Percentiles rank a stretch among this genome's conserved stretches.
phyloP scores from a whole-genome alignment of 2,113 vertebrate species.

The Chaetorhynchus papuensis region DNA sequence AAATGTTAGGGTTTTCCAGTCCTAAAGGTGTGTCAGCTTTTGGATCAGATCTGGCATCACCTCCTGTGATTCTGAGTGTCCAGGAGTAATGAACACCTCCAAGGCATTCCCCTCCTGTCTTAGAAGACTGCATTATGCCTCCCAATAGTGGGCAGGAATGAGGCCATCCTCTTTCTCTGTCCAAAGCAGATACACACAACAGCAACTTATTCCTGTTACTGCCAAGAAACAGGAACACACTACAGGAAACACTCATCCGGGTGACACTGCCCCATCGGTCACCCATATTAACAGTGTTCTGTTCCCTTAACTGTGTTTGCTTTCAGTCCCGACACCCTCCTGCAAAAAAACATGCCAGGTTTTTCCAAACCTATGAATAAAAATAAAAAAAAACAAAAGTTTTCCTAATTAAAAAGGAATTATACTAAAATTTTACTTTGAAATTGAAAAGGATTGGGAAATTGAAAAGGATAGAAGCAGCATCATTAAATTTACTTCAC shows the following conservation, averaged over 20 bases:
- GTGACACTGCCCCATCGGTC: background rate
- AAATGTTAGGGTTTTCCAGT: background rate
- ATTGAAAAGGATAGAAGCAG: background rate
- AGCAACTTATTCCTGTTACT: background rate
- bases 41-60: background rate
- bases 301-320: background rate
- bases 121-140: background rate
- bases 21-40: background rate
- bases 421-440: background rate
- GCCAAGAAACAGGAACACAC: background rate
- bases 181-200: accelerated
- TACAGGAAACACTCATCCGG: background rate
- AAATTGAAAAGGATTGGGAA: background rate
- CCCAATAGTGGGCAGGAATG: accelerated
- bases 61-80: background rate
- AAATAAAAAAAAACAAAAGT: background rate
- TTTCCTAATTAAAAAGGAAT: background rate
- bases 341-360: background rate
- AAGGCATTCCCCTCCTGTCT: background rate
- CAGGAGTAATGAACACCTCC: background rate
- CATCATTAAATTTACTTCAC: background rate
- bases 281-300: background rate
- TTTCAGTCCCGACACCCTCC: background rate
- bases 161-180: background rate
- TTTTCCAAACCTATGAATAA: background rate